Conservation (phyloP, 2,888 invertebrate genomes). For the Crepidodera aurea region DNA sequence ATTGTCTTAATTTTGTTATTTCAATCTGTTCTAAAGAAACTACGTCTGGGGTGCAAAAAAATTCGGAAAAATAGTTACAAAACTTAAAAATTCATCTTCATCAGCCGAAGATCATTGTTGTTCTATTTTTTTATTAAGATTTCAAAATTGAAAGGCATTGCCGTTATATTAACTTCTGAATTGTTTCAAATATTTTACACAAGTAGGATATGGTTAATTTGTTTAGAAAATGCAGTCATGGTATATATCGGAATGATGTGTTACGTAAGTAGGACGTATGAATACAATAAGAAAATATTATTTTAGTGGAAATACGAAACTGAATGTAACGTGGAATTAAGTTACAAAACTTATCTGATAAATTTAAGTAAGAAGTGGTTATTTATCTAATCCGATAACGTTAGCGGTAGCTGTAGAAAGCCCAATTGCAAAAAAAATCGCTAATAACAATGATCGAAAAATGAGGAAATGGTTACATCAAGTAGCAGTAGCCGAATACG, state of each 20-base stretch:
- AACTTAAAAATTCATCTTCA: too few species aligned
- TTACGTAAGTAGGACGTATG: not conserved
- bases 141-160: too few species aligned
- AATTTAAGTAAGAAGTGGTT: conserved; percentile 20
- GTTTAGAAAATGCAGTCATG: not conserved
- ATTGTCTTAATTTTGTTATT: too few species aligned
- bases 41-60: too few species aligned
- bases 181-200: too few species aligned
- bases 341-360: conserved; percentile 19
- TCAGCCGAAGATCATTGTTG: too few species aligned
- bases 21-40: too few species aligned
- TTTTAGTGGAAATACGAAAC: conserved; percentile 7
- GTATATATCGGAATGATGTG: not conserved
- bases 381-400: conserved; percentile 21
- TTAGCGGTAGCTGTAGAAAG: conserved; percentile 12
- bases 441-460: conserved; percentile 35
- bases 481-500: conserved; percentile 32
- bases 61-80: too few species aligned
- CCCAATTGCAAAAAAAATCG: conserved; percentile 22
- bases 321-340: conserved; percentile 2
- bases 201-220: too few species aligned
- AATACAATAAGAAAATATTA: conserved; percentile 2
- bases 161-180: too few species aligned
- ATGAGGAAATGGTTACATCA: conserved; percentile 41
- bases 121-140: too few species aligned